Percentiles rank a stretch among this genome's conserved stretches.
Conservation (phyloP, 2,888 invertebrate genomes). For the Spodoptera exigua region DNA sequence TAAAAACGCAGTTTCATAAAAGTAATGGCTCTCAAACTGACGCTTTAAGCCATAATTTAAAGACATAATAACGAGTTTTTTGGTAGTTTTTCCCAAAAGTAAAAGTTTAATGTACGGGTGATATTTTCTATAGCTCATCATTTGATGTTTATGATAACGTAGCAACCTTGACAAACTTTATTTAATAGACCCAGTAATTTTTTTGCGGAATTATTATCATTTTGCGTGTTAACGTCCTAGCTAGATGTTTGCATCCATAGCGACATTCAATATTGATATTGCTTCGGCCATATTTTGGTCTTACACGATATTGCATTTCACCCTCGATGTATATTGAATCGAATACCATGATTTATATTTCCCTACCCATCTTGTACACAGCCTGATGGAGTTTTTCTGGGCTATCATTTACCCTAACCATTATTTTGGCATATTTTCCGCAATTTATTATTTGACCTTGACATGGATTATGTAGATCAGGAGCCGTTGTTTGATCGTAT, state of each 20-base stretch:
- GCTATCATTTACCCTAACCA: conserved; percentile 17
- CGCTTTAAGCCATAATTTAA: conserved; percentile 52
- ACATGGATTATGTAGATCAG: conserved; percentile 37
- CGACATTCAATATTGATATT: conserved; percentile 30
- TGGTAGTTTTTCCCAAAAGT: conserved; percentile 38
- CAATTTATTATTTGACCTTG: conserved; percentile 19
- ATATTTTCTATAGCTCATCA: conserved; percentile 36
- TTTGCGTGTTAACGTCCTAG: too few relatives aligned
- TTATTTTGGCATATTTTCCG: conserved; percentile 23
- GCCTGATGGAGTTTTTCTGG: conserved; percentile 36
- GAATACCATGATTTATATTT: conserved; percentile 43
- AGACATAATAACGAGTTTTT: conserved; percentile 46
- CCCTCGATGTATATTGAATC: conserved; percentile 32
- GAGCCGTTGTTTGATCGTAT: conserved; percentile 19
- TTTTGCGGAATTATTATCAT: too few relatives aligned
- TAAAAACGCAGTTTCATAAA: conserved; percentile 58
- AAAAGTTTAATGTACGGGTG: conserved; percentile 38
- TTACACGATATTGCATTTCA: conserved; percentile 36
- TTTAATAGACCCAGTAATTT: too few relatives aligned
- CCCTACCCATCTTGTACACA: conserved; percentile 34
- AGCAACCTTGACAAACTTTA: conserved; percentile 9
- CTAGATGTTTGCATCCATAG: too few relatives aligned
- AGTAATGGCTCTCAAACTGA: conserved; percentile 59
- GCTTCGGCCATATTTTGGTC: conserved; percentile 13
- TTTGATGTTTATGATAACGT: conserved; percentile 11